phyloP scores from a whole-genome alignment of 2,797 vertebrate species.

The Falco concolor region DNA sequence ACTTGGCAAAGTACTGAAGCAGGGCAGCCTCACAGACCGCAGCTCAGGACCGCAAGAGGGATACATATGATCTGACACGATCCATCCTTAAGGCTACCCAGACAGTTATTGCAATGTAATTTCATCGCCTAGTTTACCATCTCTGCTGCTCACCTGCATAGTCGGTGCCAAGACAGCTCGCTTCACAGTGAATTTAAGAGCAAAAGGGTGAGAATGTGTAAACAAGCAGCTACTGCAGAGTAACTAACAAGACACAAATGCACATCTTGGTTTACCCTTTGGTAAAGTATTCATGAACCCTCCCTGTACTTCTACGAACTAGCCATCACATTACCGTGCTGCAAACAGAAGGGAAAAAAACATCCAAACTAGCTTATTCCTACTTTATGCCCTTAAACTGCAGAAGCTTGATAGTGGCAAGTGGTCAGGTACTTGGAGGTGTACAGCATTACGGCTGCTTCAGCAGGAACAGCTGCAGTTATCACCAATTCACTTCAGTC shows the following conservation, averaged over 20 bases:
- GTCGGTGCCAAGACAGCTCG: background rate
- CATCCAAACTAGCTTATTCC: background rate
- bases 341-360: background rate
- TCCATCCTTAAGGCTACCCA: background rate
- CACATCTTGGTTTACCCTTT: background rate
- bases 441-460: background rate
- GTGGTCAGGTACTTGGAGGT: background rate
- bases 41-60: background rate
- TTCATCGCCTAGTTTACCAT: background rate
- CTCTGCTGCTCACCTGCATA: background rate
- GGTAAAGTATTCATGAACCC: background rate
- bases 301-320: background rate
- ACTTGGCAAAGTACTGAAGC: background rate
- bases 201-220: background rate
- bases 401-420: background rate
- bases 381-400: background rate
- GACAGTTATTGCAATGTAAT: background rate
- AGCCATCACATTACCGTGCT: background rate
- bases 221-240: background rate
- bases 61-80: background rate
- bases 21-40: background rate
- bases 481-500: constrained; percentile 13
- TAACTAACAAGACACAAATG: background rate
- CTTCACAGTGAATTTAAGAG: background rate
- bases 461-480: background rate